Evolutionary conservation across 2,113 vertebrate genomes (phyloP).

Genomic region (Apaloderma vittatum): DNA sequence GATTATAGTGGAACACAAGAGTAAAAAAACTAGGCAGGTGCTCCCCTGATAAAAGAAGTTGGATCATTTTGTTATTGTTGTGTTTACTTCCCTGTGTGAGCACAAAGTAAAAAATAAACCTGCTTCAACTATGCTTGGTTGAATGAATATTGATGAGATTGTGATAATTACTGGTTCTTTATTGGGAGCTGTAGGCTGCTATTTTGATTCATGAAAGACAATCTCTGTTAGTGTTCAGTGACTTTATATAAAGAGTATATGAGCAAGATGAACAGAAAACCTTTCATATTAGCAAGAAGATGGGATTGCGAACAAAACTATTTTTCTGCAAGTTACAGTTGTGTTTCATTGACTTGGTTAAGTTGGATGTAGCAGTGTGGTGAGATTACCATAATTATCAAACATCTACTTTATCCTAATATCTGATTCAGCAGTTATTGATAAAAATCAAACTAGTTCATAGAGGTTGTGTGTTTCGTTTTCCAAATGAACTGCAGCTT

Average conservation of each 20-base stretch:
- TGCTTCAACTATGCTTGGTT: background rate
- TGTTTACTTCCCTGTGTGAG: background rate
- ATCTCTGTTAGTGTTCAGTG: background rate
- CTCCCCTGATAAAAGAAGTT: background rate
- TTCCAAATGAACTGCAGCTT: background rate
- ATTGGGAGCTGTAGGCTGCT: background rate
- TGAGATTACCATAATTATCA: background rate
- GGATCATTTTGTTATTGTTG: accelerated
- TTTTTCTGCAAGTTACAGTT: background rate
- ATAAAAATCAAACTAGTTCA: background rate
- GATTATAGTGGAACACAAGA: background rate
- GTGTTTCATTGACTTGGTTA: background rate
- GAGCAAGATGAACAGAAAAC: background rate
- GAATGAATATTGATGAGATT: background rate
- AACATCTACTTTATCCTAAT: background rate
- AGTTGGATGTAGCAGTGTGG: background rate
- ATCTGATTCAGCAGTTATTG: background rate
- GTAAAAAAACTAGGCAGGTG: background rate
- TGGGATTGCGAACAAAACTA: background rate
- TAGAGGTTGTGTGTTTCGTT: background rate
- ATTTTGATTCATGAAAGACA: background rate
- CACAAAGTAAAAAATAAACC: background rate
- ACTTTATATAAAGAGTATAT: background rate
- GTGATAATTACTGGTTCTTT: background rate
- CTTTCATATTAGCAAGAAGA: background rate